Percentiles rank a stretch among this genome's conserved stretches.
phyloP scores from a whole-genome alignment of 2,888 invertebrate genomes.

The Scrobipalpa atriplicella region DNA sequence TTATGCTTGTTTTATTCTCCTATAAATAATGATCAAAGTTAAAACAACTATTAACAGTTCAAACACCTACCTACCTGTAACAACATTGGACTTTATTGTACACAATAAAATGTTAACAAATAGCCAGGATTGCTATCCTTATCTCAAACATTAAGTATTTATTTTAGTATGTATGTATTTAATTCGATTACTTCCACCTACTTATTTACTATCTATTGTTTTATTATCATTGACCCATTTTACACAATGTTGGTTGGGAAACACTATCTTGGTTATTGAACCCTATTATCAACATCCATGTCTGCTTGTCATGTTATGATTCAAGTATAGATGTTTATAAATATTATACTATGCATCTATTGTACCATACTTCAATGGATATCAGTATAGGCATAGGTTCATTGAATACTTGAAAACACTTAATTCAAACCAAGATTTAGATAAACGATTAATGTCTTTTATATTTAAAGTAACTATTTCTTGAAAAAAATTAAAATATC shows the following conservation, averaged over 20 bases:
- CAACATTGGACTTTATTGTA: too few relatives aligned
- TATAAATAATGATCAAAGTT: too few relatives aligned
- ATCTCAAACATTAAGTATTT: not conserved
- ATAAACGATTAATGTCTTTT: not conserved
- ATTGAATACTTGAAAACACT: too few relatives aligned
- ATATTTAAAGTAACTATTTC: not conserved
- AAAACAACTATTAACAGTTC: too few relatives aligned
- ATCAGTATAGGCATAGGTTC: too few relatives aligned
- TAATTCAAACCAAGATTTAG: too few relatives aligned
- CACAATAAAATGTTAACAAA: too few relatives aligned
- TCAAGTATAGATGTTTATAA: not conserved
- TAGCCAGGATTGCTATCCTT: too few relatives aligned
- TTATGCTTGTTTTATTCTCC: too few relatives aligned
- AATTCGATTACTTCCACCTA: not conserved
- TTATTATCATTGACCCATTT: slow-evolving; percentile 63
- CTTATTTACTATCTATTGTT: slow-evolving; percentile 28
- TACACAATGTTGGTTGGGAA: slow-evolving; percentile 42
- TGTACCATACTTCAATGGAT: not conserved
- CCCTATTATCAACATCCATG: slow-evolving; percentile 40
- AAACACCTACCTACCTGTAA: too few relatives aligned
- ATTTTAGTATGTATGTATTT: not conserved
- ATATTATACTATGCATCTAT: not conserved
- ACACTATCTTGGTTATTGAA: slow-evolving; percentile 50
- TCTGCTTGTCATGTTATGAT: not conserved
- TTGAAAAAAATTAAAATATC: not conserved